Evolutionary conservation across 2,797 vertebrate species (phyloP).

Genomic region (Phalloptychus januarius): DNA sequence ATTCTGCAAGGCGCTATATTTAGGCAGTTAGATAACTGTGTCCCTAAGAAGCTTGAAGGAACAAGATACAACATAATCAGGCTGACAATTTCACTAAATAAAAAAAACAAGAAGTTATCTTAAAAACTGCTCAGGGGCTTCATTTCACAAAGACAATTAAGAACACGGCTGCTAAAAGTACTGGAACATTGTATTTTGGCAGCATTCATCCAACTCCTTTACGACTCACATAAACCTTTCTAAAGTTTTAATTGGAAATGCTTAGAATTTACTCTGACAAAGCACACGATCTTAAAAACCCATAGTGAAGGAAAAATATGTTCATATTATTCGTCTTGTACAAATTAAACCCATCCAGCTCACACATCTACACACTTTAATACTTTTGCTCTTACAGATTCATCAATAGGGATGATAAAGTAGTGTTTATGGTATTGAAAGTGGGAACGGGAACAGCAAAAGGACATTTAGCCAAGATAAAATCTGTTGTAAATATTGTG

Average conservation of each 20-base stretch:
- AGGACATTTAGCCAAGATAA: neutral
- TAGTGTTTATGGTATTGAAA: slow-evolving; percentile 12
- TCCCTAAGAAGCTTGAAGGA: neutral
- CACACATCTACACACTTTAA: slow-evolving; percentile 1
- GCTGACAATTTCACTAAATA: slow-evolving; percentile 1
- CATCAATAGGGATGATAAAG: slow-evolving; percentile 36
- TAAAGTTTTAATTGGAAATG: slow-evolving; percentile 37
- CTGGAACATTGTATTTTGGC: slow-evolving; percentile 15
- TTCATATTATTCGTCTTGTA: neutral
- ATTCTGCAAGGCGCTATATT: neutral
- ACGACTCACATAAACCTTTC: slow-evolving; percentile 4
- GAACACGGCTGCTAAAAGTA: slow-evolving; percentile 4
- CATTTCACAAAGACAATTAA: slow-evolving; percentile 15
- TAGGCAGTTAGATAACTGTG: neutral
- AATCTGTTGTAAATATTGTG: neutral
- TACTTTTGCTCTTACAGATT: slow-evolving; percentile 3
- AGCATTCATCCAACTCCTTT: slow-evolving; percentile 23
- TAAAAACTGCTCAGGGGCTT: slow-evolving; percentile 2
- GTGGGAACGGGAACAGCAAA: neutral
- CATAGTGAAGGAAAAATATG: slow-evolving; percentile 10
- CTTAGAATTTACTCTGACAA: neutral
- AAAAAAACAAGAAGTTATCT: neutral
- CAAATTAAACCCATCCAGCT: slow-evolving; percentile 1
- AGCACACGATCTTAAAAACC: slow-evolving; percentile 4
- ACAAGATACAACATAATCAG: neutral